Percentiles rank a stretch among this genome's conserved stretches.
phyloP scores from a whole-genome alignment of 1,140 invertebrate genomes.

The Calycopis cecrops region DNA sequence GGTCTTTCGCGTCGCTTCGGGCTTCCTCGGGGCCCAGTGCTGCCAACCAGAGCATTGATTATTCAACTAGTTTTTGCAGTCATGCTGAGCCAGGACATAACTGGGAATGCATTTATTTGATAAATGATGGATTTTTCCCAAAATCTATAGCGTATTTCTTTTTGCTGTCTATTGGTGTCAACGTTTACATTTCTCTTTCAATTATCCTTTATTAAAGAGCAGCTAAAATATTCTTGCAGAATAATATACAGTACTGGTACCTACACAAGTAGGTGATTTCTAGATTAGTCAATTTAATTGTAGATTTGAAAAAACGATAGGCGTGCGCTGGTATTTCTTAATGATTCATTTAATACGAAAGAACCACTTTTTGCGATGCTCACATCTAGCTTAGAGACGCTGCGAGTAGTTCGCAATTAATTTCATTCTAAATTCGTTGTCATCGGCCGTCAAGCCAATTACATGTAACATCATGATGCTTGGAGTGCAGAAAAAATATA shows the following conservation, averaged over 20 bases:
- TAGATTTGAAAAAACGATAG: constrained; percentile 29
- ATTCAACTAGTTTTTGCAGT: constrained; percentile 72
- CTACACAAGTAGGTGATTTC: neutral
- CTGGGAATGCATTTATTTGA: constrained; percentile 70
- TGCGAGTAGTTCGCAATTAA: constrained; percentile 32
- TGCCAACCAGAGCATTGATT: constrained; percentile 65
- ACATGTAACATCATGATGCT: constrained; percentile 66
- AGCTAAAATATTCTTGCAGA: too few relatives aligned
- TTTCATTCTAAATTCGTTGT: constrained; percentile 51
- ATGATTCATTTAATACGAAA: constrained; percentile 32
- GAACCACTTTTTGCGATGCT: constrained; percentile 28
- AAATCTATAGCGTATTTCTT: constrained; percentile 42
- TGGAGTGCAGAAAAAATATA: constrained; percentile 68
- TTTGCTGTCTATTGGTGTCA: constrained; percentile 59
- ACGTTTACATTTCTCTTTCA: constrained; percentile 5
- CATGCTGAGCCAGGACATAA: constrained; percentile 70
- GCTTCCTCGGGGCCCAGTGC: constrained; percentile 55
- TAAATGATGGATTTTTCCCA: constrained; percentile 66
- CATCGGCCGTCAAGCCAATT: constrained; percentile 63
- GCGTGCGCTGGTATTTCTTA: constrained; percentile 33
- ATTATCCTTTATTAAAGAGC: too few relatives aligned
- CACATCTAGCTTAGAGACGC: constrained; percentile 35
- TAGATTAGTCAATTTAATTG: constrained; percentile 26
- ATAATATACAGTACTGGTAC: too few relatives aligned
- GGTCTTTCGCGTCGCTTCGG: constrained; percentile 60